A percentile compares a stretch with the other conserved stretches of the same genome.
These are phyloP conservation scores for Oscheius sp. DNA, from an alignment of 2,888 invertebrate genomes.

Conservation along the genomic window DNA sequence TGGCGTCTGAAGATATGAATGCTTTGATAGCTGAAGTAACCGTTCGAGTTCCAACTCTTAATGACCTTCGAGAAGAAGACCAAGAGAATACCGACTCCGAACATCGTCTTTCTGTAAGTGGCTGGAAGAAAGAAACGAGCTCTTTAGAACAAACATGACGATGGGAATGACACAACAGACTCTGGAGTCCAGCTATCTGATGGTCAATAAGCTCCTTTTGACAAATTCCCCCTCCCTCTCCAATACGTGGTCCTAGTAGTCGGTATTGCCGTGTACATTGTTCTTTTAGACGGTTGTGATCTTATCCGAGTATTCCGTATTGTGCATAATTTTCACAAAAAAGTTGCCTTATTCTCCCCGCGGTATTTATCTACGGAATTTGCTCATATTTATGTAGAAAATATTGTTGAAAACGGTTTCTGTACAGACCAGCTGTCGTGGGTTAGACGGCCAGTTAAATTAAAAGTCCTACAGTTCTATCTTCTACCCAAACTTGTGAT, in stretches of 20 bases:
- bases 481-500: conserved; percentile 11
- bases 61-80: conserved; percentile 44
- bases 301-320: conserved; percentile 11
- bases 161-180: conserved; percentile 58
- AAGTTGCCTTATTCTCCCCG: conserved; percentile 12
- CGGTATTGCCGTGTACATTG: background rate
- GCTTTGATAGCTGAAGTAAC: conserved; percentile 66
- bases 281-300: conserved; percentile 17
- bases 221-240: background rate
- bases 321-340: conserved; percentile 18
- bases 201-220: background rate
- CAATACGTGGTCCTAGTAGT: conserved; percentile 9
- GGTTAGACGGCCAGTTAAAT: background rate
- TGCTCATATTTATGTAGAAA: conserved; percentile 11
- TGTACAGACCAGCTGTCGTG: conserved; percentile 16
- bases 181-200: conserved; percentile 52
- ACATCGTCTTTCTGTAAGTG: conserved; percentile 15
- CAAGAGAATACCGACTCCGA: conserved; percentile 41
- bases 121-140: no score
- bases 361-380: conserved; percentile 23
- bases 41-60: conserved; percentile 45
- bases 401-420: conserved; percentile 8
- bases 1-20: conserved; percentile 68
- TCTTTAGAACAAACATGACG: conserved; percentile 47
- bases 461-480: conserved; percentile 12